Evolutionary conservation across 2,113 vertebrate species (phyloP).

Genomic region (Myotis yumanensis): DNA sequence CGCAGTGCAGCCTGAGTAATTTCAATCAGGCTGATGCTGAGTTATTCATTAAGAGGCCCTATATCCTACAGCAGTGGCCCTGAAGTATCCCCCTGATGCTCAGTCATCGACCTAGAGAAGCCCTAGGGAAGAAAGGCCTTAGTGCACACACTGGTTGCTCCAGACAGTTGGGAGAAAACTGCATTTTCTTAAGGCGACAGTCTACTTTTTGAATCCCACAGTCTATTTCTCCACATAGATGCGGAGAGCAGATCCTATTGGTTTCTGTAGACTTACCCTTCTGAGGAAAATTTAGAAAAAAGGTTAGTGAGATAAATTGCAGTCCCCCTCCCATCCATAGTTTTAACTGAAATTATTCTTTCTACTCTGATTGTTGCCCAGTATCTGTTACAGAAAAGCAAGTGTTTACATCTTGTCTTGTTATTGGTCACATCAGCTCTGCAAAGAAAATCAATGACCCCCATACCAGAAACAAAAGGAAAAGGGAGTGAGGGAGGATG

Average conservation of each 20-base stretch:
- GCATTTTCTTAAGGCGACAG: not conserved
- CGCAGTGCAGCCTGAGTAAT: not conserved
- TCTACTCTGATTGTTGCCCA: not conserved
- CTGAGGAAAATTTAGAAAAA: not conserved
- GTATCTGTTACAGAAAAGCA: not conserved
- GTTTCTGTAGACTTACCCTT: not conserved
- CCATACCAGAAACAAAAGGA: not conserved
- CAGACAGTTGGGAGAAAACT: not conserved
- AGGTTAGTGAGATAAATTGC: not conserved
- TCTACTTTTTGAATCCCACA: not conserved
- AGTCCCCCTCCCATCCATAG: not conserved
- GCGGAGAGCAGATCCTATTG: not conserved
- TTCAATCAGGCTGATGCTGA: not conserved
- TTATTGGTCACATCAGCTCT: not conserved
- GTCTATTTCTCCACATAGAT: not conserved
- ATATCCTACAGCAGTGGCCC: not conserved
- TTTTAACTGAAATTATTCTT: not conserved
- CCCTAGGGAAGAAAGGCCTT: not conserved
- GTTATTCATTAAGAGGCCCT: not conserved
- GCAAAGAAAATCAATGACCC: not conserved
- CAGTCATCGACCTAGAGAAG: not conserved
- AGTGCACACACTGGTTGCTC: not conserved
- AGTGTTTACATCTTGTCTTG: not conserved
- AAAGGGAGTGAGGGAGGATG: not conserved
- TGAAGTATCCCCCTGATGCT: not conserved